Base-by-base conservation (phyloP, 2,113 vertebrate genomes). In the Peromyscus polionotus region DNA sequence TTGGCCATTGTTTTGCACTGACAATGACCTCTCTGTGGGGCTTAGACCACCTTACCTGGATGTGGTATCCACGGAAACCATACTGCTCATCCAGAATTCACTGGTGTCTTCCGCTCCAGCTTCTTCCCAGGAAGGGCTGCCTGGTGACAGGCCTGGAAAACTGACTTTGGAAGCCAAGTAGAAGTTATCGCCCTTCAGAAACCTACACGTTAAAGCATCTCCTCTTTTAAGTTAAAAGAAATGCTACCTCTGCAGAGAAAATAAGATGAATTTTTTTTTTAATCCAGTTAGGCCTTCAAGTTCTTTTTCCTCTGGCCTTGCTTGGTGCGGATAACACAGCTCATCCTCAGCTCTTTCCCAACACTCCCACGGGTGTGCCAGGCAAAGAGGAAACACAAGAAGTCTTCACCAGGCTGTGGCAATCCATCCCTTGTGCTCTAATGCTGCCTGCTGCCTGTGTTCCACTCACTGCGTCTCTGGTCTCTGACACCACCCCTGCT, bases 161-260 rank as follows among this genome's bases (percentile, higher is more conserved):
- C 17, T 20, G 75, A 77, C 26, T 36, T 90, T 84, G 75, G 67
- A 31, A 80, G 95, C 87, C 90, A 73, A 73, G 12, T 57, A 73
- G 48, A 79, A 87, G 33, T 12, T 73, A 7, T 59, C 57, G 67
- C 33, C 72, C 67, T 79, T 91, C 85, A 61, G 87, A 95, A 94
- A 92, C 57, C 51, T 68, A 92, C 68, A 89, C 63, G 16, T 57
- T 96, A 42, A 85, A 45, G 94, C 94, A 88, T 33, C 65, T 88
- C 84, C 45, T 14, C 68, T 57, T 91, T 88, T 89, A 96, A 54
- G 93, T 93, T 57, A 93, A 91, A 91, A 90, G 36, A 3, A 72
- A 59, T 92, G 68, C 68, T 72, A 75, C 33, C 57, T 92, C 33
- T 84, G 79, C 2, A 22, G 39, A 11, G 12, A 22, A 17, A 33